A percentile compares a stretch with the other conserved stretches of the same genome.
These are phyloP conservation scores for Cladopsammia gracilis DNA, from an alignment of 64 coral and sea anemone species.

Conservation along the genomic window DNA sequence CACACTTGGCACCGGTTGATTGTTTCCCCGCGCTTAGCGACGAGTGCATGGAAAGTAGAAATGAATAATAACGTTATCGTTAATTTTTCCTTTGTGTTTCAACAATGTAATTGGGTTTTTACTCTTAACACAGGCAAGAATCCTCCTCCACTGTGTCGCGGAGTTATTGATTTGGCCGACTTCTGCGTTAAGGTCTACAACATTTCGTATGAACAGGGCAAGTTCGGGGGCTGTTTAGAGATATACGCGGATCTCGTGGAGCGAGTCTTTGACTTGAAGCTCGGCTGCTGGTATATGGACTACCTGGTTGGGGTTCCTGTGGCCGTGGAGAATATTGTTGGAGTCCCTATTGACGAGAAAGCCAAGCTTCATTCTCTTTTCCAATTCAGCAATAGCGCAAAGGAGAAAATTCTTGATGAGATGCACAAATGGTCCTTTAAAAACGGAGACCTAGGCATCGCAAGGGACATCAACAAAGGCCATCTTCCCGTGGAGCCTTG, in stretches of 20 bases:
- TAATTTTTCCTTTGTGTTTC: too few species aligned
- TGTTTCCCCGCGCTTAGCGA: too few species aligned
- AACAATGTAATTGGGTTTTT: background rate
- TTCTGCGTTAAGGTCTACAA: constrained; percentile 20
- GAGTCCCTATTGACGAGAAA: background rate
- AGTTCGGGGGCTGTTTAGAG: constrained; percentile 15
- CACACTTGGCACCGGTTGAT: too few species aligned
- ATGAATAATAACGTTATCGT: too few species aligned
- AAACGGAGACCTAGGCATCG: background rate
- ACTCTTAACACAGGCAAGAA: constrained; percentile 3
- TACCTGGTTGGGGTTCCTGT: background rate
- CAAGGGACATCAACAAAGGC: background rate
- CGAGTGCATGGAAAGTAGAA: too few species aligned
- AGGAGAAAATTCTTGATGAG: background rate
- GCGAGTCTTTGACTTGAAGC: background rate
- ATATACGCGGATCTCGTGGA: background rate
- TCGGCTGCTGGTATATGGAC: background rate
- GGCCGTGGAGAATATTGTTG: background rate
- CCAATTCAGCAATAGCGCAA: constrained; percentile 9
- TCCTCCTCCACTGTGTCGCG: background rate
- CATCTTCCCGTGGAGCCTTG: background rate
- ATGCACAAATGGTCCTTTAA: constrained; percentile 25
- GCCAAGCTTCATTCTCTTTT: background rate
- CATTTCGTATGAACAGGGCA: constrained; percentile 11
- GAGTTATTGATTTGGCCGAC: background rate